Evolutionary conservation across 92 coral and sea anemone species (phyloP), one percentile per base, ranked within the genome.

Genomic region (Anthopleura xanthogrammica): DNA sequence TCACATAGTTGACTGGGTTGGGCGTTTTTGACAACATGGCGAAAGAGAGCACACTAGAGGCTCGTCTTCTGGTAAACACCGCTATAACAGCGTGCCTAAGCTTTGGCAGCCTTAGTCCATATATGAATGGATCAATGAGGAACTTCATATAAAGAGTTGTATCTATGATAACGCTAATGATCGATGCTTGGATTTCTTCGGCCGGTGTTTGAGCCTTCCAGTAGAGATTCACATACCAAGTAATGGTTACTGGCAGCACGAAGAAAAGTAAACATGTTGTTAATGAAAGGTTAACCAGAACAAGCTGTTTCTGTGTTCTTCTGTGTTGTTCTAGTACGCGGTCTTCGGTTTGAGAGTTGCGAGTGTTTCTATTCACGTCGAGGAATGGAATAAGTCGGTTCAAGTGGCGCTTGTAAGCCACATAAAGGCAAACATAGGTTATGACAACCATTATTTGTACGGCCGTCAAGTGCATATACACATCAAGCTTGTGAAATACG

Each of bases 51-150:
- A 75, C 57, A 60, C 57, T 83, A 7, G 80, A 73, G 9, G 83
- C 29, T 79, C 87, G 41, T 75, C 84, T 80, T 41, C 87, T 42
- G 22, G 46, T 65, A 6, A 92, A 79, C 71, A 86, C 85, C 5
- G 77, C 91, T 5, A 68, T 57, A 39, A 92, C 82, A 0, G 95
- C 93, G 17, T 68, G 86, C 36, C 95, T 71, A 46, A 90, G 90
- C 81, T 88, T 90, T 16, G 90, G 89, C 24, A 91, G 80, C 57
- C 95, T 75, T 89, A 88, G 83, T 17, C 92, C 93, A 54, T 92
- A 90, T 16, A 92, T 90, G 17, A 92, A 92, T 4, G 95, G 95
- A 56, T 92, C 95, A 58, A 92, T 85, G 14, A 92, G 68, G 82
- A 87, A 92, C 86, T 90, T 92, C 29, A 92, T 88, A 76, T 85